Evolutionary conservation across 92 coral and sea anemone species (phyloP).

Genomic region (Galaxea fascicularis): DNA sequence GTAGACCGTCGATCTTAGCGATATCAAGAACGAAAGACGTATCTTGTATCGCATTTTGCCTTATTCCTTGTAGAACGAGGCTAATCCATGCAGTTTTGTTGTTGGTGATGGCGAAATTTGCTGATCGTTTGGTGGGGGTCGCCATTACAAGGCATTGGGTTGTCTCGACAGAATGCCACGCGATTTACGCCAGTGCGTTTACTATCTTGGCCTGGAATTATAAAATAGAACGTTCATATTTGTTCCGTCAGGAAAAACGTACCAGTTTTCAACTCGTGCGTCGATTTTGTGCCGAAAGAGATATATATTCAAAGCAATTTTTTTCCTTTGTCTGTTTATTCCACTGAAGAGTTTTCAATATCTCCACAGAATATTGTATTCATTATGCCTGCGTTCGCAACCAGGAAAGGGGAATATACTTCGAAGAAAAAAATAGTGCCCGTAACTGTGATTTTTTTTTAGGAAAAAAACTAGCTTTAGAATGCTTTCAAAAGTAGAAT

Average conservation of each 20-base stretch:
- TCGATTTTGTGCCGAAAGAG: neutral
- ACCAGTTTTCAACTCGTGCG: neutral
- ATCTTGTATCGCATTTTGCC: neutral
- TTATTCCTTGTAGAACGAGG: neutral
- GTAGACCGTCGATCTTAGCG: slow-evolving; percentile 3
- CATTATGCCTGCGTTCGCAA: slow-evolving; percentile 6
- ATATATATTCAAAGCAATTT: neutral
- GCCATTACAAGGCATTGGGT: slow-evolving; percentile 60
- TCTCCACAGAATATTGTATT: slow-evolving; percentile 42
- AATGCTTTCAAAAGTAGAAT: neutral
- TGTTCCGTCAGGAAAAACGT: neutral
- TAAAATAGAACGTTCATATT: slow-evolving; percentile 1
- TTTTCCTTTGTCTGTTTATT: slow-evolving; percentile 28
- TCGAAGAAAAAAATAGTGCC: neutral
- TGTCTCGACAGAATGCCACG: slow-evolving; percentile 45
- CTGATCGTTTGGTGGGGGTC: slow-evolving; percentile 50
- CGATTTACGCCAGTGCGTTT: slow-evolving; percentile 40
- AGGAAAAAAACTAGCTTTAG: neutral
- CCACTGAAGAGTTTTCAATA: slow-evolving; percentile 22
- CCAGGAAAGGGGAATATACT: neutral
- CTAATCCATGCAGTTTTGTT: slow-evolving; percentile 1
- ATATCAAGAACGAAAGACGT: neutral
- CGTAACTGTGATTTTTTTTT: neutral
- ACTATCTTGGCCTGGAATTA: slow-evolving; percentile 10
- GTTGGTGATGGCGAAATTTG: slow-evolving; percentile 50